These are phyloP conservation scores for Eulemur rubriventer DNA, from an alignment of 2,797 vertebrate genomes.

Conservation along the genomic window DNA sequence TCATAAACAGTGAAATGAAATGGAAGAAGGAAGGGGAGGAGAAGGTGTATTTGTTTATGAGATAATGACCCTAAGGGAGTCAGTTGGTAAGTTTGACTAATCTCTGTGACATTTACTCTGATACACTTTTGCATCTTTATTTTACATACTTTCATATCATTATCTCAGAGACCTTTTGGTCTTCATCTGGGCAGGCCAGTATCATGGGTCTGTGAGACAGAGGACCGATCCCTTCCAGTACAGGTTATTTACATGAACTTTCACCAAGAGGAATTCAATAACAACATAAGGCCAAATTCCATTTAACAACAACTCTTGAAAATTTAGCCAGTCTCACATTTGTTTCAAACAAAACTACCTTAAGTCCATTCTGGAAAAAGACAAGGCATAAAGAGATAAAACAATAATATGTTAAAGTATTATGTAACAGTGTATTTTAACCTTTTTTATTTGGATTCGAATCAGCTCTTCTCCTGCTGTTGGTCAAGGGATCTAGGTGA, in stretches of 20 bases:
- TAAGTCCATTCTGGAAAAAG: background rate
- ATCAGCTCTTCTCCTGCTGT: background rate
- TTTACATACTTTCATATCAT: background rate
- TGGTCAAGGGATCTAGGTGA: background rate
- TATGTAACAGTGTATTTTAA: background rate
- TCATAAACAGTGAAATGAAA: slow-evolving; percentile 67
- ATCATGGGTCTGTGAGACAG: slow-evolving; percentile 27
- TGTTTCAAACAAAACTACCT: background rate
- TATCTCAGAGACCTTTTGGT: slow-evolving; percentile 3
- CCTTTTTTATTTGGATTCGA: background rate
- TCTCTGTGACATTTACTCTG: slow-evolving; percentile 45
- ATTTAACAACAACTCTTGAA: background rate
- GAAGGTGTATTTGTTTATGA: slow-evolving; percentile 66
- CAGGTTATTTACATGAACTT: background rate
- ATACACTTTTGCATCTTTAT: background rate
- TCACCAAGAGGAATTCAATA: background rate
- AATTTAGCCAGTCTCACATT: background rate
- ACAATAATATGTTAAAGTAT: background rate
- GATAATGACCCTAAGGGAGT: slow-evolving; percentile 50
- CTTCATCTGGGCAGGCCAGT: background rate
- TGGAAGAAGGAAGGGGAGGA: background rate
- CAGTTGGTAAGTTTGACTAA: slow-evolving; percentile 60
- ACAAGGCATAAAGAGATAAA: background rate
- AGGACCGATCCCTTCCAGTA: background rate
- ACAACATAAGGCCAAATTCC: background rate